These are phyloP conservation scores for Amblyopsis hoosieri DNA, from an alignment of 2,797 vertebrate species.

Conservation along the genomic window DNA sequence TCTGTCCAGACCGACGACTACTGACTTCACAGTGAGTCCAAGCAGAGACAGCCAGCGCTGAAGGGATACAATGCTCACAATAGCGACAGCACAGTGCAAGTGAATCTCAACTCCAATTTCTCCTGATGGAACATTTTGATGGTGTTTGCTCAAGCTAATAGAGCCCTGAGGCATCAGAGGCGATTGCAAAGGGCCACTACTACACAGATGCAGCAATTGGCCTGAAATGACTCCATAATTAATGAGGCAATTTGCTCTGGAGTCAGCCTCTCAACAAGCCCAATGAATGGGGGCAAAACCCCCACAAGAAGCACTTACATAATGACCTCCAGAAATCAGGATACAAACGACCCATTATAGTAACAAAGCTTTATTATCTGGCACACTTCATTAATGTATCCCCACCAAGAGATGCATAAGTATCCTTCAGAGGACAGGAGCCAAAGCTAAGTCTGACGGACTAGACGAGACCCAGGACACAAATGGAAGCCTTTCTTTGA, in stretches of 20 bases:
- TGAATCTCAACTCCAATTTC: conserved; percentile 31
- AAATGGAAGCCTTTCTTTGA: conserved; percentile 41
- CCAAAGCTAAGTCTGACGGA: conserved; percentile 37
- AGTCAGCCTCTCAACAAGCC: conserved; percentile 48
- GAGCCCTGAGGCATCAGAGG: conserved; percentile 47
- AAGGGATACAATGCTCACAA: conserved; percentile 1
- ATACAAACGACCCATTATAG: conserved; percentile 66
- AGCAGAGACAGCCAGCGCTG: conserved; percentile 5
- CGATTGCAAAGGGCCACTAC: conserved; percentile 35
- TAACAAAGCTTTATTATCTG: conserved; percentile 62
- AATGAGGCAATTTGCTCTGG: conserved; percentile 60
- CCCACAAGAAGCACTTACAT: conserved; percentile 48
- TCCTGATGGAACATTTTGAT: conserved; percentile 47
- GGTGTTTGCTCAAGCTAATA: conserved; percentile 53
- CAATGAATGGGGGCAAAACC: conserved; percentile 47
- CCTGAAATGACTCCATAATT: conserved; percentile 63
- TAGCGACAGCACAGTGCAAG: background rate
- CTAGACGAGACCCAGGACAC: conserved; percentile 16
- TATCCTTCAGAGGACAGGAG: conserved; percentile 40
- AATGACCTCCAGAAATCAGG: conserved; percentile 56
- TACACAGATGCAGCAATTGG: conserved; percentile 57
- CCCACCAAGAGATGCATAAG: conserved; percentile 54
- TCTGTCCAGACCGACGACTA: conserved; percentile 33
- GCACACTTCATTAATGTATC: conserved; percentile 65
- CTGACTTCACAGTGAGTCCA: background rate